Evolutionary conservation across 2,797 vertebrate species (phyloP), one percentile per base, ranked within the genome.

Genomic region (Mormyrus proboscirostris): DNA sequence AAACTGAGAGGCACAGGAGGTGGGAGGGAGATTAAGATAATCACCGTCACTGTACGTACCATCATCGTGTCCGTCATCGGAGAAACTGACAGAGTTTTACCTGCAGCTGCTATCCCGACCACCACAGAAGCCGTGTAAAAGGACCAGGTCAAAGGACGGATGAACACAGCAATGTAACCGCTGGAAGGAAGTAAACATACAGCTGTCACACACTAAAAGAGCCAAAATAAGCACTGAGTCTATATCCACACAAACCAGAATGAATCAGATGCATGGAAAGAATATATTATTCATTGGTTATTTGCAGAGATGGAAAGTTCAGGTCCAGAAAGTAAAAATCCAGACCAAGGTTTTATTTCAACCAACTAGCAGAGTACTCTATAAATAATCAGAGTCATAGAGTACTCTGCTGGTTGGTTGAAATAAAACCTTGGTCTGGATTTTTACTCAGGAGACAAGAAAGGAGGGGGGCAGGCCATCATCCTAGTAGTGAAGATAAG

Each of bases 91-190:
- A 83, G 9, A 3, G 16, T 29, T n/a, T 25, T 55, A 99, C 98
- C 97, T 94, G 98, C 99, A 90, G 99, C 99, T 88, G 96, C 98
- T 7, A 98, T 93, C 76, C 98, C 99, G 88, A 99, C 97, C 90
- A 99, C 90, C 90, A 99, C 98, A 7, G 99, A 99, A 7, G 97
- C 96, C 0, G 97, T 97, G 92, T 99, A 99, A 95, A 99, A 99
- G 93, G 96, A 95, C 97, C 98, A 99, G 0, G 98, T 96, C 92
- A 96, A 93, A 53, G 98, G 99, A 55, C 98, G 96, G 90, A 99
- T 99, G 95, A 99, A 99, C 95, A 99, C 96, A 41, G 98, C 98
- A 92, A 99, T 98, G 94, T 99, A 99, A 0, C 95, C 95, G 91
- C 98, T 99, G 92, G 0, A 22, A 62, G 90, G 53, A 89, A 92